A percentile compares a stretch with the other conserved stretches of the same genome.
Evolutionary conservation across 2,797 vertebrate species (phyloP).

Genomic region (Labroides dimidiatus): DNA sequence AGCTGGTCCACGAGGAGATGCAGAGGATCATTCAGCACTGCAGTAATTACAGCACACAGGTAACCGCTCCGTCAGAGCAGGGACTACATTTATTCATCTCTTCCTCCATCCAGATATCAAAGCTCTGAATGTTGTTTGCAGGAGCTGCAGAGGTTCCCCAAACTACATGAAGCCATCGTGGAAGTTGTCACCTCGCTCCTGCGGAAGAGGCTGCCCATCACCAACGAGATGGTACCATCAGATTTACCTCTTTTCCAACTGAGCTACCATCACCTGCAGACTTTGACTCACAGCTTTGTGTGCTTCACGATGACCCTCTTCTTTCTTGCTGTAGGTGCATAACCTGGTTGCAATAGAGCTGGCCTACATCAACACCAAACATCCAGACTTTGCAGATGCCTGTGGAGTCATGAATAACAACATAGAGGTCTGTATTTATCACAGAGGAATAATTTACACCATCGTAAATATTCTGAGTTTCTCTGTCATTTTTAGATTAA

Average conservation of each 20-base stretch:
- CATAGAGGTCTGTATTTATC: slow-evolving; percentile 90
- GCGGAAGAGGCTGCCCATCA: slow-evolving; percentile 94
- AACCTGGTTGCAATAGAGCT: slow-evolving; percentile 98
- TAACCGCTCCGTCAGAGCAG: slow-evolving; percentile 23
- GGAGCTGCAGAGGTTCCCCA: slow-evolving; percentile 97
- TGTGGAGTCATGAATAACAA: slow-evolving; percentile 99
- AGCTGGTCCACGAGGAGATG: slow-evolving; percentile 99
- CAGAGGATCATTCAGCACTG: slow-evolving; percentile 99
- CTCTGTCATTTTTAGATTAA: too few relatives aligned
- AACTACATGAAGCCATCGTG: slow-evolving; percentile 97
- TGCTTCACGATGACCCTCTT: slow-evolving; percentile 1
- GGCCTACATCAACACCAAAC: slow-evolving; percentile 99
- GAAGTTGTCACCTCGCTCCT: slow-evolving; percentile 98
- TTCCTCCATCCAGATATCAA: background rate
- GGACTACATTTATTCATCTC: background rate
- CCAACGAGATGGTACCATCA: slow-evolving; percentile 94
- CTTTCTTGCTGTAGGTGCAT: slow-evolving; percentile 87
- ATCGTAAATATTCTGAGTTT: too few relatives aligned
- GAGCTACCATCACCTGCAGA: background rate
- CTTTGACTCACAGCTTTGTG: background rate
- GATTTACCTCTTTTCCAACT: background rate
- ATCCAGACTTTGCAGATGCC: slow-evolving; percentile 98
- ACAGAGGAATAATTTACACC: too few relatives aligned
- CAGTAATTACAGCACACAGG: slow-evolving; percentile 89
- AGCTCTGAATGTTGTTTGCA: slow-evolving; percentile 50